Evolutionary conservation across 2,888 invertebrate species (phyloP).

Genomic region (Ametastegia equiseti): DNA sequence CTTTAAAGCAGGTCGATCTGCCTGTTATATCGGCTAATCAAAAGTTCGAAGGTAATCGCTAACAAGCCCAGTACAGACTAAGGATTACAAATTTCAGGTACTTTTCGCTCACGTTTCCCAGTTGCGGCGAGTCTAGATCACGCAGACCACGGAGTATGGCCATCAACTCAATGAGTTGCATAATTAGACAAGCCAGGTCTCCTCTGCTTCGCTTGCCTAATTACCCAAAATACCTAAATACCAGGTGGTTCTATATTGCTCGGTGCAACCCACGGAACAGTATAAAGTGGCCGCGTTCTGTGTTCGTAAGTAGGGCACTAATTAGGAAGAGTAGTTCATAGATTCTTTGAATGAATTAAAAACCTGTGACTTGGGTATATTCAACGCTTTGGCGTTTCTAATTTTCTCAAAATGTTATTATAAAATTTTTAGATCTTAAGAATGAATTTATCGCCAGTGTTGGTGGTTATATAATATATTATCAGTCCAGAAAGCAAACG

Average conservation of each 20-base stretch:
- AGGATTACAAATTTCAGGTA: slow-evolving; percentile 31
- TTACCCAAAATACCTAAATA: slow-evolving; percentile 68
- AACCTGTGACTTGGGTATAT: neutral
- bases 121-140: slow-evolving; percentile 29
- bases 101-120: slow-evolving; percentile 9
- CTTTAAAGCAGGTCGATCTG: neutral
- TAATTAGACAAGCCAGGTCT: slow-evolving; percentile 53
- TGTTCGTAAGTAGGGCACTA: slow-evolving; percentile 26
- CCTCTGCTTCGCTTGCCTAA: slow-evolving; percentile 60
- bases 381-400: neutral
- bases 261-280: slow-evolving; percentile 21
- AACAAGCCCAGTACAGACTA: slow-evolving; percentile 28
- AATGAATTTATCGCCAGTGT: neutral
- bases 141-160: slow-evolving; percentile 24
- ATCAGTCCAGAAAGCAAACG: neutral
- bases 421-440: neutral
- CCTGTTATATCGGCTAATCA: neutral
- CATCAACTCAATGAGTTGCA: slow-evolving; percentile 49
- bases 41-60: slow-evolving; percentile 36
- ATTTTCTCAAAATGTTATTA: neutral
- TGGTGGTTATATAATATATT: too few relatives aligned
- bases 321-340: slow-evolving; percentile 24
- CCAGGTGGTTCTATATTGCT: slow-evolving; percentile 52
- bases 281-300: slow-evolving; percentile 31
- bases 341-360: slow-evolving; percentile 10